phyloP scores from a whole-genome alignment of 2,113 vertebrate genomes.

The Gracilinanus agilis region DNA sequence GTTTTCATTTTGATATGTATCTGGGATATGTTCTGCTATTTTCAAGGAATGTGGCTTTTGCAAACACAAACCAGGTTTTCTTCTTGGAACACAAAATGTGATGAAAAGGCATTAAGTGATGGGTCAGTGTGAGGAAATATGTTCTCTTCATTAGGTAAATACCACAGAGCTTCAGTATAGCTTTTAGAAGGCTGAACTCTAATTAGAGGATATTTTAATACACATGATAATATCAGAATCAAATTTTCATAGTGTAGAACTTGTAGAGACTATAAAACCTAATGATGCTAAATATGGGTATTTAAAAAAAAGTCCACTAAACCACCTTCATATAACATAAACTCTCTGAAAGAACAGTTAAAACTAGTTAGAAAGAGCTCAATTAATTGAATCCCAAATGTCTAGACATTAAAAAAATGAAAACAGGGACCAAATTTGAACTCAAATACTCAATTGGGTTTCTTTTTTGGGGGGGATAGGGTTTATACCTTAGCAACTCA shows the following conservation, averaged over 20 bases:
- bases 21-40: neutral
- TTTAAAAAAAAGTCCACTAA: conserved; percentile 51
- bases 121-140: conserved; percentile 54
- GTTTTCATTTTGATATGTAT: conserved; percentile 31
- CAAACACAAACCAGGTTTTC: conserved; percentile 22
- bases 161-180: conserved; percentile 41
- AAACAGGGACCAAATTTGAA: conserved; percentile 46
- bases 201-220: conserved; percentile 60
- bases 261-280: conserved; percentile 77
- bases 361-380: conserved; percentile 18
- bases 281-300: conserved; percentile 73
- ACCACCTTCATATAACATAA: conserved; percentile 65
- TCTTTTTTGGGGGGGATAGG: neutral
- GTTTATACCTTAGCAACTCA: neutral
- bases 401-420: conserved; percentile 25
- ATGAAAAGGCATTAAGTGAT: conserved; percentile 51
- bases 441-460: neutral
- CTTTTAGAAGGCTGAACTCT: conserved; percentile 59
- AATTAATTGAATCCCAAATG: conserved; percentile 19
- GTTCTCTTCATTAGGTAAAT: conserved; percentile 68
- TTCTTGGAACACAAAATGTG: conserved; percentile 42
- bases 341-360: conserved; percentile 49
- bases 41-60: conserved; percentile 34
- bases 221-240: conserved; percentile 64
- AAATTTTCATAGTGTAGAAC: conserved; percentile 70